Evolutionary conservation across 2,797 vertebrate species (phyloP).

Genomic region (Anguilla marmorata): DNA sequence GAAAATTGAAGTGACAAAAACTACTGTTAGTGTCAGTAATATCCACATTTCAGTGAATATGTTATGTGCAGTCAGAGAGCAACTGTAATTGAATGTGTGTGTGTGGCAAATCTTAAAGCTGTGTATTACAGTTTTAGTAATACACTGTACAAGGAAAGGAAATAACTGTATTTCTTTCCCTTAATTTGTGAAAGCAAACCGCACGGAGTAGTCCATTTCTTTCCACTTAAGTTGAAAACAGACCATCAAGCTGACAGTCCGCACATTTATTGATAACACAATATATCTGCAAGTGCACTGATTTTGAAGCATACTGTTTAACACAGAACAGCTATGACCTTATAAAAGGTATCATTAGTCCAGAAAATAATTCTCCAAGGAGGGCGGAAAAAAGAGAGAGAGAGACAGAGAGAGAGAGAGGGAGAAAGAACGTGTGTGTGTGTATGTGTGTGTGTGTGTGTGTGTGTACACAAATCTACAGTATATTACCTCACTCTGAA

Average conservation of each 20-base stretch:
- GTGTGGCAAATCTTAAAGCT: no score
- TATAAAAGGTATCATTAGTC: background rate
- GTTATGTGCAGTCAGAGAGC: no score
- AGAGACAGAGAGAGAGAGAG: background rate
- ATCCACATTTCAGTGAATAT: no score
- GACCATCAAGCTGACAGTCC: background rate
- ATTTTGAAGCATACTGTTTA: background rate
- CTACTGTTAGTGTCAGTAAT: background rate
- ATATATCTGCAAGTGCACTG: background rate
- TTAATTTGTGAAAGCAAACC: background rate
- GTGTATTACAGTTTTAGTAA: no score
- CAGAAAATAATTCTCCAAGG: background rate
- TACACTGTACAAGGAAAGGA: no score
- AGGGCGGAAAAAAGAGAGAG: background rate
- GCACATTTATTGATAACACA: background rate
- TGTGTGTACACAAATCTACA: slow-evolving; percentile 38
- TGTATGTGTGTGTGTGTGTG: slow-evolving; percentile 21
- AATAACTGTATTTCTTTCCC: background rate
- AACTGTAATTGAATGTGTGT: no score
- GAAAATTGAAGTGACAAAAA: background rate
- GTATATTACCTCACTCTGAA: slow-evolving; percentile 73
- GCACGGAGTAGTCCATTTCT: background rate
- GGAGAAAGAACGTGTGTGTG: slow-evolving; percentile 18
- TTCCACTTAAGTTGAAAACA: background rate
- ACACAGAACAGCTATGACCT: background rate